Percentiles rank a stretch among this genome's conserved stretches.
phyloP scores from a whole-genome alignment of 1,140 invertebrate species.

The Tetramorium alpestre region DNA sequence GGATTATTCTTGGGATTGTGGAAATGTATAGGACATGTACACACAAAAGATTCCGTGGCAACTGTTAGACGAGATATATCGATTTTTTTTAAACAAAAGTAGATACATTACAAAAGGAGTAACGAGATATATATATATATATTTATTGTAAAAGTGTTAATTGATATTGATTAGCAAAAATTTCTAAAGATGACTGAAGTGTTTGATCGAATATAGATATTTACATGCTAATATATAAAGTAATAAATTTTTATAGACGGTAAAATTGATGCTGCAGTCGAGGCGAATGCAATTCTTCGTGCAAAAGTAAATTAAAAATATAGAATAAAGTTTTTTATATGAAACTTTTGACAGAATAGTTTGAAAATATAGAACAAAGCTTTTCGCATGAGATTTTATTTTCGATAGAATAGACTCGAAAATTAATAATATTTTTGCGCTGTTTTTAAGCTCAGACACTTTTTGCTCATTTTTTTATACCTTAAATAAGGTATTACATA shows the following conservation, averaged over 20 bases:
- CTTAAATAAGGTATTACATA: neutral
- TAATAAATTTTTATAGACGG: neutral
- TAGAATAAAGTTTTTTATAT: constrained; percentile 1
- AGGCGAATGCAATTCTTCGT: neutral
- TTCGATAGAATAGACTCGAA: neutral
- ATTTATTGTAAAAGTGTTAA: neutral
- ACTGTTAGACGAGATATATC: constrained; percentile 13
- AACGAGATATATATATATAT: neutral
- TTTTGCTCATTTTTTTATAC: neutral
- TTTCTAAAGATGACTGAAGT: neutral
- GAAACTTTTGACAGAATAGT: constrained; percentile 4
- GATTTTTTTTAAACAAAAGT: constrained; percentile 9
- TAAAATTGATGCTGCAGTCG: neutral
- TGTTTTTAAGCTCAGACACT: neutral
- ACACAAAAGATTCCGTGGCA: neutral
- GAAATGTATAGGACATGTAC: neutral
- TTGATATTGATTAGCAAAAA: neutral
- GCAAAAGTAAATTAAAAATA: neutral
- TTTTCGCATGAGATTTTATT: neutral
- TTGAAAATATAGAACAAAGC: neutral
- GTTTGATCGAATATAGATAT: neutral
- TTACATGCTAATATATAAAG: constrained; percentile 3
- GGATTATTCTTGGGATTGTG: constrained; percentile 46
- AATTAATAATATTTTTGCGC: constrained; percentile 1
- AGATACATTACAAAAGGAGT: neutral